Base-by-base conservation (phyloP, 2,113 vertebrate genomes). In the Sus scrofa region DNA sequence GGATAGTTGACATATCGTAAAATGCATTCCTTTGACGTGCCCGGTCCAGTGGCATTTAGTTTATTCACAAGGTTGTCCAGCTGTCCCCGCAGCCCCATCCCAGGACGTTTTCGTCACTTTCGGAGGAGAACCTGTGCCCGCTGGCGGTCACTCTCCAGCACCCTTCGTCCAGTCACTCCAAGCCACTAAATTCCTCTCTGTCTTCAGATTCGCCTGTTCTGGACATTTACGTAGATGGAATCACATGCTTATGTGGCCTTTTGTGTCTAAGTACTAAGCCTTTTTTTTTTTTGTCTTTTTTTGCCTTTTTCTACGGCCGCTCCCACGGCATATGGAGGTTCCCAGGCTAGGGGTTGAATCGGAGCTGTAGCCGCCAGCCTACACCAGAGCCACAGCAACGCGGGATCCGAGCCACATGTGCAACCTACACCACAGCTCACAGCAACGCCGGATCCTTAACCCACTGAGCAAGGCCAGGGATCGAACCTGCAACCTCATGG, bases 201-300 rank as follows among this genome's bases (percentile, higher is more conserved):
- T 93, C 8, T 93, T 54, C 92, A 16, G 9, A 73, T 91, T 94
- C 78, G 37, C 63, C 63, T 85, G 0, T 92, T 91, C 7, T 79
- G 58, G 32, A 74, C 26, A 39, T 39, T 78, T 78, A 34, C 88
- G 22, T 78, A 90, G 92, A 62, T 94, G 56, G 34, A 79, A 67
- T 89, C 32, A 82, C 86, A 54, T 0, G 77, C 7, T 86, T 86
- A 18, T 78, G 63, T 90, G 22, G 73, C 79, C 6, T 89, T 89
- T 94, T 92, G n/a, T 96, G 56, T 32, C 37, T 94, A 44, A 67
- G 82, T 86, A 20, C 37, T 73, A 62, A 94, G n/a, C 1, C 15
- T 88, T 96, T 91, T 75, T 52, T n/a, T n/a, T n/a, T n/a, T n/a
- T n/a, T n/a, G n/a, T n/a, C n/a, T n/a, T n/a, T n/a, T n/a, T n/a